Conservation (phyloP, 2,888 invertebrate species). For the Eupithecia exiguata region DNA sequence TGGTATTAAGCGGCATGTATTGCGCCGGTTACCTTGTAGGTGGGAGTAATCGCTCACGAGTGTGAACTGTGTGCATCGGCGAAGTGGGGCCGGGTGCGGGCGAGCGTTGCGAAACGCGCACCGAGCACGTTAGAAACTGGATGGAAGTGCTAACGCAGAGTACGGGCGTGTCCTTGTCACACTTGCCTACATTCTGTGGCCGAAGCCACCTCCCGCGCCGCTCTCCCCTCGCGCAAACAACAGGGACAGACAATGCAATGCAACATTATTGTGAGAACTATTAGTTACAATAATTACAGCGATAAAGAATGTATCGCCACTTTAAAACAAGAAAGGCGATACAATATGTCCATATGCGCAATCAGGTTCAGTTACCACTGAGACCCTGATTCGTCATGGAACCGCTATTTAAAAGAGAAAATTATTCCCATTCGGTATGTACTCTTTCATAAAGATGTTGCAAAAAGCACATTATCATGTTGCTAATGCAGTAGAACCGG, state of each 20-base stretch:
- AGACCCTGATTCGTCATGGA: not conserved
- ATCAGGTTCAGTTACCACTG: not conserved
- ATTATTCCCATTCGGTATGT: constrained; percentile 33
- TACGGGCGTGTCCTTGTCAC: constrained; percentile 84
- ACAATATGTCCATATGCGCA: not conserved
- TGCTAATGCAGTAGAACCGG: constrained; percentile 67
- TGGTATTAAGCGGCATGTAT: constrained; percentile 54
- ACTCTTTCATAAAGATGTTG: constrained; percentile 48
- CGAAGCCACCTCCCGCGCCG: constrained; percentile 70
- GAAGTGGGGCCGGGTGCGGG: constrained; percentile 66
- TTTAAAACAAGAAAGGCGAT: not conserved
- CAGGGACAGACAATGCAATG: constrained; percentile 79
- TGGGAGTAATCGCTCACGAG: constrained; percentile 63
- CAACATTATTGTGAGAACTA: constrained; percentile 68
- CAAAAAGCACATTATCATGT: constrained; percentile 53
- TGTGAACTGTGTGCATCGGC: constrained; percentile 68
- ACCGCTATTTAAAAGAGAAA: constrained; percentile 26
- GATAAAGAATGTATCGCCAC: constrained; percentile 38
- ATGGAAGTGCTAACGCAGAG: constrained; percentile 81
- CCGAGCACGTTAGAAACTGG: constrained; percentile 82
- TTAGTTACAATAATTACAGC: constrained; percentile 64
- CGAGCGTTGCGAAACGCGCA: constrained; percentile 78
- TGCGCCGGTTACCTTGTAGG: constrained; percentile 66
- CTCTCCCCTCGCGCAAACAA: constrained; percentile 60
- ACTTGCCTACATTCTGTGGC: constrained; percentile 83